These are phyloP conservation scores for Umimayanthus chanpuru DNA, from an alignment of 92 coral and sea anemone genomes.

Conservation along the genomic window DNA sequence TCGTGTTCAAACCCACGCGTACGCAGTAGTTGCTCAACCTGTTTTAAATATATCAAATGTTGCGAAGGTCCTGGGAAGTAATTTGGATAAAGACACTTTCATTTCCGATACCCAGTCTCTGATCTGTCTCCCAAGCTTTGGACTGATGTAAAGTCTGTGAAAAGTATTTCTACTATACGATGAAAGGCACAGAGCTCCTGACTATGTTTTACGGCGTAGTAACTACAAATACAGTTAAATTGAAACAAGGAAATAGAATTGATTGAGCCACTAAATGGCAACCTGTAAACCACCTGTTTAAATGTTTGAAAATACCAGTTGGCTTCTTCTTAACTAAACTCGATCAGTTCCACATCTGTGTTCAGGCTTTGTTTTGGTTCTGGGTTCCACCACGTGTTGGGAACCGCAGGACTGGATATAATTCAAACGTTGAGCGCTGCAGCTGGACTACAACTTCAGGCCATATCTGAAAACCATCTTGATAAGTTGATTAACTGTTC, in stretches of 20 bases:
- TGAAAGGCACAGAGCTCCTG: background rate
- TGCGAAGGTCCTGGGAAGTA: too few relatives aligned
- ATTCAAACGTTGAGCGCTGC: background rate
- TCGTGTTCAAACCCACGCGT: too few relatives aligned
- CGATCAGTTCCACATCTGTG: background rate
- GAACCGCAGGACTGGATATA: background rate
- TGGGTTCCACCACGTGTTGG: background rate
- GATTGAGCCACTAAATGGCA: background rate
- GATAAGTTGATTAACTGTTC: background rate
- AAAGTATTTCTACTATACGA: too few relatives aligned
- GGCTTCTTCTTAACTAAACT: background rate
- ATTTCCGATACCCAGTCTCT: too few relatives aligned
- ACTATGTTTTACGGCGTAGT: background rate
- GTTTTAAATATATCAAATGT: too few relatives aligned
- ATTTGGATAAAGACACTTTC: too few relatives aligned
- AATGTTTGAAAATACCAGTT: background rate
- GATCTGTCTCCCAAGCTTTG: too few relatives aligned
- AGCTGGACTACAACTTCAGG: background rate
- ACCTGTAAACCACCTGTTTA: background rate
- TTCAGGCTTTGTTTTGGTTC: background rate
- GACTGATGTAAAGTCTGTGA: too few relatives aligned
- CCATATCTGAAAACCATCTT: background rate
- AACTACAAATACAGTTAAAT: too few relatives aligned
- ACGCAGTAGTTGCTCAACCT: too few relatives aligned
- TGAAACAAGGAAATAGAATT: background rate